These are phyloP conservation scores for Uria lomvia DNA, from an alignment of 2,113 vertebrate species.

Conservation along the genomic window DNA sequence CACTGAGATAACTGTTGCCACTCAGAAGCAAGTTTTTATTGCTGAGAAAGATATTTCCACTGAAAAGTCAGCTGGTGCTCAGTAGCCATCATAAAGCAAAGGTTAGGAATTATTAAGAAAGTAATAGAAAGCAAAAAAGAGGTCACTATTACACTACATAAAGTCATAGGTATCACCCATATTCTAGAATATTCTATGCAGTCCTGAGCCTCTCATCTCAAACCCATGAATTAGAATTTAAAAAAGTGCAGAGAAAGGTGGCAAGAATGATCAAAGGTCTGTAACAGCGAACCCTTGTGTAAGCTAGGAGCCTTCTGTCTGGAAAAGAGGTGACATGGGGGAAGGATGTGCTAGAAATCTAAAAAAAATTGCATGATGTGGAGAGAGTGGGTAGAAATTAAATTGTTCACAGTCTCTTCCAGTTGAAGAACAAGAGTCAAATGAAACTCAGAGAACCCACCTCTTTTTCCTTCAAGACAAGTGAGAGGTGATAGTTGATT, in stretches of 20 bases:
- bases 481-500: not conserved
- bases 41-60: not conserved
- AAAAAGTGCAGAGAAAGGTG: not conserved
- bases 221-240: not conserved
- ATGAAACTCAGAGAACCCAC: not conserved
- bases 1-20: not conserved
- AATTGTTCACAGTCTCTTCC: not conserved
- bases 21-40: not conserved
- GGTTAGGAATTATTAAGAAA: not conserved
- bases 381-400: not conserved
- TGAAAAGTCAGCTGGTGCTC: not conserved
- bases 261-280: not conserved
- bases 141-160: not conserved
- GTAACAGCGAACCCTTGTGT: not conserved
- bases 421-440: not conserved
- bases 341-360: not conserved
- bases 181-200: not conserved
- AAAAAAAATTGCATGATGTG: not conserved
- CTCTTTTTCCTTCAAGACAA: not conserved
- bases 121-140: not conserved
- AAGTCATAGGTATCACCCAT: not conserved
- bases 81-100: not conserved
- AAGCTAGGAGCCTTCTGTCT: not conserved
- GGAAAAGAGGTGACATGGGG: not conserved
- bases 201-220: not conserved